These are phyloP conservation scores for Drosophila eohydei DNA, from an alignment of 2,888 invertebrate genomes.

Conservation along the genomic window DNA sequence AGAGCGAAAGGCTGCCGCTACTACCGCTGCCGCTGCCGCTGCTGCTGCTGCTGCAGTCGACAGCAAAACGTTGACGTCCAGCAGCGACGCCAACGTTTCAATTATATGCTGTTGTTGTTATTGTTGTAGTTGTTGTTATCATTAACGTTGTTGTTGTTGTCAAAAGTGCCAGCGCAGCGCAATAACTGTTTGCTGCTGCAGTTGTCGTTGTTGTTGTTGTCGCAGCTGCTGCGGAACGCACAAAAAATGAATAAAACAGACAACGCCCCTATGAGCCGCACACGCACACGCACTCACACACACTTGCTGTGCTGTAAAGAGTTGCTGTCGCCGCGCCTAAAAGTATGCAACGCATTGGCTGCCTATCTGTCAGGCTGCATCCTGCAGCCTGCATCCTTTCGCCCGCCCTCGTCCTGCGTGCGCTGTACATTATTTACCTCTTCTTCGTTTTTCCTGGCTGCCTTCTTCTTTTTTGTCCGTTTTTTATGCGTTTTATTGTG, in stretches of 20 bases:
- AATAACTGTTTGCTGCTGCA: conserved; percentile 28
- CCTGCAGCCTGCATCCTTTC: conserved; percentile 20
- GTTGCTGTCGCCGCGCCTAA: conserved; percentile 73
- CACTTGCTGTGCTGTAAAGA: conserved; percentile 55
- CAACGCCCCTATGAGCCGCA: conserved; percentile 67
- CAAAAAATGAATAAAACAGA: conserved; percentile 79
- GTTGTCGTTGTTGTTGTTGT: conserved; percentile 41
- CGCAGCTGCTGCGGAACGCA: conserved; percentile 58
- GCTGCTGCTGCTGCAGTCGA: conserved; percentile 60
- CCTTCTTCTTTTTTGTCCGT: conserved; percentile 20
- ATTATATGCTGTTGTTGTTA: conserved; percentile 63
- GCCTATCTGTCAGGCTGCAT: conserved; percentile 70
- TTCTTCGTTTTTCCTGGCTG: conserved; percentile 69
- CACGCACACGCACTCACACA: conserved; percentile 9
- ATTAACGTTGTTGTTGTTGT: conserved; percentile 77
- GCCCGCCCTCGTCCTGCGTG: conserved; percentile 1
- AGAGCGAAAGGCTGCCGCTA: conserved; percentile 57
- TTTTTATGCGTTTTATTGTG: conserved; percentile 82
- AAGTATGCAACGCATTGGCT: conserved; percentile 75
- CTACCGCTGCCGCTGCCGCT: conserved; percentile 45
- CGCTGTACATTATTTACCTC: conserved; percentile 77
- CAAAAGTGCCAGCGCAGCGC: conserved; percentile 69
- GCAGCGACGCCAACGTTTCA: conserved; percentile 68
- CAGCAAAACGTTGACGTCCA: conserved; percentile 20
- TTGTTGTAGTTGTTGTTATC: conserved; percentile 61